Evolutionary conservation across 1,140 invertebrate species (phyloP).

Genomic region (Drosophila ohnishii): DNA sequence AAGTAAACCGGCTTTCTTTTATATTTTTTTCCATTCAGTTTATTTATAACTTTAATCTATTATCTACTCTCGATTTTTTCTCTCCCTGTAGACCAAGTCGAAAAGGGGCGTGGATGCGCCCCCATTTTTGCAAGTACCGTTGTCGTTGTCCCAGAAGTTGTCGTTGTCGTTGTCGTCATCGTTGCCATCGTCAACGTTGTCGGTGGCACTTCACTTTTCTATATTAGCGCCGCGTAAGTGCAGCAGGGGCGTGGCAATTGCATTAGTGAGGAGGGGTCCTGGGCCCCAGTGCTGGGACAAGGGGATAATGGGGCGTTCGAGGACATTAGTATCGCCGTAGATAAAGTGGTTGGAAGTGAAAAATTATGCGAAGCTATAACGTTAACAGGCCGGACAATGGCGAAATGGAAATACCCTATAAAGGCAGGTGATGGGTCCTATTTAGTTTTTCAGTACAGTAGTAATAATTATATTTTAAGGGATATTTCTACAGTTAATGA

Average conservation of each 20-base stretch:
- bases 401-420: constrained; percentile 18
- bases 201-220: constrained; percentile 76
- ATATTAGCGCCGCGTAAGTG: constrained; percentile 78
- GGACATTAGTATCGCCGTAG: constrained; percentile 60
- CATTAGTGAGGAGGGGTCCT: constrained; percentile 40
- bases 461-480: not conserved
- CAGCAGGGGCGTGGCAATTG: constrained; percentile 76
- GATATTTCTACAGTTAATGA: not conserved
- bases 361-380: constrained; percentile 38
- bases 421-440: not conserved
- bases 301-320: constrained; percentile 49
- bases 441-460: not conserved
- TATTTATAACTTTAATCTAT: too few relatives aligned
- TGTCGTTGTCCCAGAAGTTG: constrained; percentile 37
- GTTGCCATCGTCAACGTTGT: constrained; percentile 64
- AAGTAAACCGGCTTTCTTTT: not conserved
- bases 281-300: not conserved
- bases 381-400: constrained; percentile 19
- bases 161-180: constrained; percentile 21
- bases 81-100: not conserved
- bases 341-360: constrained; percentile 59
- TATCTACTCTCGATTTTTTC: not conserved
- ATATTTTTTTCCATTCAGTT: too few relatives aligned
- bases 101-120: constrained; percentile 40
- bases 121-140: constrained; percentile 69